Percentiles rank a stretch among this genome's conserved stretches.
Conservation (phyloP, 2,797 vertebrate species). For the Centroberyx gerrardi region DNA sequence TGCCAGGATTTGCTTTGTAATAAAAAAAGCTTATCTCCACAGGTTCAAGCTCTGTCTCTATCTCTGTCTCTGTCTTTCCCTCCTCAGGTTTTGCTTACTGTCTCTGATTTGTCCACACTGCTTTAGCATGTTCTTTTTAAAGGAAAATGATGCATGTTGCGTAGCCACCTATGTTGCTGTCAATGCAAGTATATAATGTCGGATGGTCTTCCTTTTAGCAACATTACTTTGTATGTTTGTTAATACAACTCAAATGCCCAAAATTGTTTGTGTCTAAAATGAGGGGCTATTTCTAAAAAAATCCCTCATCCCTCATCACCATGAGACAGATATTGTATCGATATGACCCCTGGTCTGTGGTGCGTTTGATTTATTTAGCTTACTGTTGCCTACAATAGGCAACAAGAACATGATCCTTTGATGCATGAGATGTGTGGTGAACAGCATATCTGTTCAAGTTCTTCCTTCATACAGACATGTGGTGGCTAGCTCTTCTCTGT, state of each 20-base stretch:
- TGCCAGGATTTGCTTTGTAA: constrained; percentile 78
- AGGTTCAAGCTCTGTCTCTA: constrained; percentile 70
- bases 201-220: neutral
- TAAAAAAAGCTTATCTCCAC: constrained; percentile 78
- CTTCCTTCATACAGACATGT: constrained; percentile 1
- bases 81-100: constrained; percentile 34
- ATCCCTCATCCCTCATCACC: neutral
- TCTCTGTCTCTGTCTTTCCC: constrained; percentile 55
- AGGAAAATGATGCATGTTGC: neutral
- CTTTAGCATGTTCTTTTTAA: constrained; percentile 14
- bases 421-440: constrained; percentile 32
- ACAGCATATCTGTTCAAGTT: constrained; percentile 32
- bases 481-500: constrained; percentile 10
- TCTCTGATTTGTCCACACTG: constrained; percentile 28
- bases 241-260: neutral
- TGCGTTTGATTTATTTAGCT: constrained; percentile 13
- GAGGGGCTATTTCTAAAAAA: too few relatives aligned
- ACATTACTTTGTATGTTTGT: neutral
- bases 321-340: neutral
- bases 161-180: neutral
- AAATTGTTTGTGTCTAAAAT: neutral
- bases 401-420: constrained; percentile 9
- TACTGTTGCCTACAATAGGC: neutral
- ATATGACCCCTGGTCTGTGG: neutral
- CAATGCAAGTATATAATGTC: neutral